Evolutionary conservation across 23 tunicate species (phyloP).

Genomic region (Halocynthia roretzi): DNA sequence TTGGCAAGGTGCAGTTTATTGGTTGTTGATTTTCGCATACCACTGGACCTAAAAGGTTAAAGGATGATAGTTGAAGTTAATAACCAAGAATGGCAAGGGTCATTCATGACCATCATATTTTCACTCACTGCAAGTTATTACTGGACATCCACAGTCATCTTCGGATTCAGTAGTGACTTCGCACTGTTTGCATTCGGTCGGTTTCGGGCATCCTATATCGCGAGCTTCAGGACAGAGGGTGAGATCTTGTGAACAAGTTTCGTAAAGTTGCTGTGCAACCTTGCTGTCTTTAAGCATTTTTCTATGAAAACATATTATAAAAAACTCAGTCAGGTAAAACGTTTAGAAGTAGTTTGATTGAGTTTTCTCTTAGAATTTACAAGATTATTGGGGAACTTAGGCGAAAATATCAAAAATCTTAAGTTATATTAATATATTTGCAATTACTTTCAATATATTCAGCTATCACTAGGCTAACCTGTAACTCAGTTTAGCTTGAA

Average conservation of each 20-base stretch:
- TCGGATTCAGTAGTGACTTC: constrained; percentile 31
- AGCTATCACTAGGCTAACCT: constrained; percentile 15
- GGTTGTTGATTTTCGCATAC: no score
- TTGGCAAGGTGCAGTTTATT: neutral
- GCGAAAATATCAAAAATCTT: no score
- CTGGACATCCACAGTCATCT: constrained; percentile 46
- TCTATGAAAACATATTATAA: neutral
- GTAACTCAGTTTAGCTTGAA: constrained; percentile 25
- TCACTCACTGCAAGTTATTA: constrained; percentile 33
- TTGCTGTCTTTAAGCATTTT: constrained; percentile 20
- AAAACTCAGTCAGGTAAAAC: no score
- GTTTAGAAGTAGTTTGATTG: no score
- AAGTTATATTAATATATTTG: no score
- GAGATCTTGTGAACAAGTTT: constrained; percentile 39
- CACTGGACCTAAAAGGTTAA: no score
- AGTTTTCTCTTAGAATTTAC: no score
- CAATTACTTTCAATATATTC: no score
- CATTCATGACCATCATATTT: neutral
- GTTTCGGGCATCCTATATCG: constrained; percentile 50
- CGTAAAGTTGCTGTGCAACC: constrained; percentile 20
- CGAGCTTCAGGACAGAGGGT: constrained; percentile 28
- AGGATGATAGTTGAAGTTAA: no score
- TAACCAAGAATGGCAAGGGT: no score
- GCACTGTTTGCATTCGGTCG: constrained; percentile 36
- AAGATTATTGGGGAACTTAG: no score